Evolutionary conservation across 2,797 vertebrate species (phyloP), one percentile per base, ranked within the genome.

Genomic region (Selene dorsalis): DNA sequence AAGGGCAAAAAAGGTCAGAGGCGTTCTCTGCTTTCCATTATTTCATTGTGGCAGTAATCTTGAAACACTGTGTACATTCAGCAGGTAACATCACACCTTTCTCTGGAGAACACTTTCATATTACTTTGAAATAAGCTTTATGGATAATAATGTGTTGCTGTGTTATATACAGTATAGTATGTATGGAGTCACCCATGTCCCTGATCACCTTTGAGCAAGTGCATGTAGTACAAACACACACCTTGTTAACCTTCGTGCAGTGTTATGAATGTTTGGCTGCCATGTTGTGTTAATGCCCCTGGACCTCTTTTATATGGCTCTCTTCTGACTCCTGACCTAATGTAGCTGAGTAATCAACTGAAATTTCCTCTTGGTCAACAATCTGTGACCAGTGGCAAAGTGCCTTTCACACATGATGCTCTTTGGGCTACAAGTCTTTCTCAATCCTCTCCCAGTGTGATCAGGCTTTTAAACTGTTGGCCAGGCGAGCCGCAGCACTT

Each of bases 261-360:
- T 24, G 24, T 39, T 52, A 6, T 55, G 4, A 26, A 9, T 10
- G 22, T 59, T 50, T 38, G 14, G 50, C 4, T 20, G 50, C 26
- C 32, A 6, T 28, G 30, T 59, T 71, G 47, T 35, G 20, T 35
- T 2, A 72, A 58, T 50, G 56, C 16, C 28, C 35, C 50, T 11
- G 59, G 20, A 30, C 32, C 4, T 18, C 5, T 59, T 84, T 74
- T 0, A 56, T 28, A 32, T 12, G 10, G 4, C 22, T 74, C 47
- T 55, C n/a, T 45, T 67, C 59, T 67, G 18, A 56, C 80, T 41
- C 69, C 30, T 75, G 43, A 69, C 22, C 20, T 24, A 9, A 58
- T 67, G 24, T 32, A 43, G 81, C 83, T 87, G 86, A 82, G 48
- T 82, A 68, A 74, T 77, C 88, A 84, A 47, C 75, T 66, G 0